Evolutionary conservation across 1,140 invertebrate species (phyloP), one percentile per base, ranked within the genome.

Genomic region (Papilio machaon): DNA sequence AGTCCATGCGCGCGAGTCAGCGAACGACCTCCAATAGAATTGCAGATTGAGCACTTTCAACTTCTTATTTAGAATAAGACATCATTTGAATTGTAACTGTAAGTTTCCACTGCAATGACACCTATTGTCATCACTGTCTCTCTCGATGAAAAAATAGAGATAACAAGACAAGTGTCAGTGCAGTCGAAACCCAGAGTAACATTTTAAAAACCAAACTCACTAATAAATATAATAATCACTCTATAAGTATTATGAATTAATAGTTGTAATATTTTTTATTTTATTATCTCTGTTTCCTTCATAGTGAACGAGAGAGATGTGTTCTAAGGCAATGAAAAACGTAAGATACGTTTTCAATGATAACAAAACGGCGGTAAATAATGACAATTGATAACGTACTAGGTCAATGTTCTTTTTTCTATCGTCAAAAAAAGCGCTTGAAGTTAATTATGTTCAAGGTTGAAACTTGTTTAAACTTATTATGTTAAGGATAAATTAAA

Each of bases 1-100:
- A 88, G 87, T 88, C 84, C 87, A 81, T 35, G n/a, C 67, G 77
- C 30, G 73, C 73, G 73, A 80, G 38, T 77, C 74, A 83, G 84
- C 82, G 81, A 84, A 85, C 81, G 85, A 88, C 84, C 85, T 85
- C 79, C 85, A 81, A 83, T 87, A 79, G 81, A 85, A 85, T 81
- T 82, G 80, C 81, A 84, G 82, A 85, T 87, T 79, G 60, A 38
- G 79, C 52, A 73, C 70, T 54, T 70, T 80, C 19, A 80, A 52
- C 64, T 47, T 23, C 54, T 76, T 49, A 73, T 74, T 46, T 46
- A 17, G 43, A 23, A 49, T 8, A 13, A 74, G 74, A 19, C 74
- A 76, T 49, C 74, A 8, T 47, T 23, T 49, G n/a, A 23, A 23
- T 76, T 54, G 23, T 70, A 19, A 13, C 17, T 17, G 52, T 54